phyloP scores from a whole-genome alignment of 2,797 vertebrate genomes.

The Sylvilagus floridanus region DNA sequence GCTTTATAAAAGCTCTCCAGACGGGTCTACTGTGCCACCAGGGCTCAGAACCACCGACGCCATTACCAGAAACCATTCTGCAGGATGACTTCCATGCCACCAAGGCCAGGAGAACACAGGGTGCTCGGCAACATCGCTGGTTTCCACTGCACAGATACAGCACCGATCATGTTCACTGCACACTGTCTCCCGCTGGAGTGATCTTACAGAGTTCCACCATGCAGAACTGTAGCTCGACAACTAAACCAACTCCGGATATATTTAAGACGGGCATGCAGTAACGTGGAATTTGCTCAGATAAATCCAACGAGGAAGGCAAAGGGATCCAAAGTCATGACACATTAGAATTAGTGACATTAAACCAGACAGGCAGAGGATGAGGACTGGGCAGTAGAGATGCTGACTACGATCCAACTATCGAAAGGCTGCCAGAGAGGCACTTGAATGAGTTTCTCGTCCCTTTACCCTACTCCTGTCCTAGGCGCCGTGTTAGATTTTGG shows the following conservation, averaged over 20 bases:
- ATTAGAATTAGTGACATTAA: background rate
- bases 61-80: background rate
- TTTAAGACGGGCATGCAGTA: background rate
- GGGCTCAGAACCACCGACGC: background rate
- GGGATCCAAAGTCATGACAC: background rate
- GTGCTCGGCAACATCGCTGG: background rate
- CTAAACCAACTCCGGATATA: background rate
- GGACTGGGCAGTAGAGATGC: background rate
- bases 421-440: background rate
- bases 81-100: background rate
- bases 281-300: background rate
- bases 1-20: background rate
- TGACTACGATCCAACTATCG: background rate
- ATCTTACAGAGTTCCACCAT: background rate
- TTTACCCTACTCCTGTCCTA: background rate
- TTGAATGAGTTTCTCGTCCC: background rate
- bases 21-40: background rate
- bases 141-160: background rate
- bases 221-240: conserved; percentile 20
- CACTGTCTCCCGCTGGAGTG: background rate
- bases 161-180: background rate
- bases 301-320: background rate
- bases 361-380: background rate
- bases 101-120: background rate
- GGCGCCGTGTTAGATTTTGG: background rate